Conservation (phyloP, 1,140 invertebrate genomes). For the Calosoma granatense region DNA sequence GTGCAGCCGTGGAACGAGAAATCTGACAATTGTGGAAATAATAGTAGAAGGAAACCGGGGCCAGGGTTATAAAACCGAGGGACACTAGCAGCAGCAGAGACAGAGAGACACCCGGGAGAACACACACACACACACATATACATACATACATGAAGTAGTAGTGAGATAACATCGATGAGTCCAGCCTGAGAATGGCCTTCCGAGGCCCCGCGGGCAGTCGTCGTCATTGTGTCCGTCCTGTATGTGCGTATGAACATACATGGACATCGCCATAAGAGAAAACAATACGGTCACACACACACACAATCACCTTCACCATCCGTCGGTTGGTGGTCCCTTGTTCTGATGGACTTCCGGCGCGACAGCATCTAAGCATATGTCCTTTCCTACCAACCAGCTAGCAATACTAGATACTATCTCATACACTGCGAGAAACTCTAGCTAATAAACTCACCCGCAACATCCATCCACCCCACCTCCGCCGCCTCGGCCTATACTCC, state of each 20-base stretch:
- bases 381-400: slow-evolving; percentile 26
- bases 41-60: slow-evolving; percentile 24
- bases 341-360: slow-evolving; percentile 28
- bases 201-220: slow-evolving; percentile 10
- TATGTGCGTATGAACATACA: slow-evolving; percentile 9
- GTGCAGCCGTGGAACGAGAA: slow-evolving; percentile 26
- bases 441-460: background rate
- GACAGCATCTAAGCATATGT: slow-evolving; percentile 24
- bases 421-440: background rate
- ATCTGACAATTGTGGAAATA: slow-evolving; percentile 32
- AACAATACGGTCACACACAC: slow-evolving; percentile 21
- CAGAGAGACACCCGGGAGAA: too few species aligned
- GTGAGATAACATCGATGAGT: slow-evolving; percentile 29
- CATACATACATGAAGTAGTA: too few species aligned
- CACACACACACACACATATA: too few species aligned
- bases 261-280: slow-evolving; percentile 24
- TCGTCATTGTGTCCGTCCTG: slow-evolving; percentile 10
- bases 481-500: background rate
- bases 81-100: slow-evolving; percentile 3
- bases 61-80: slow-evolving; percentile 24
- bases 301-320: slow-evolving; percentile 26
- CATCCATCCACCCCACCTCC: background rate
- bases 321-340: slow-evolving; percentile 17
- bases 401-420: slow-evolving; percentile 21
- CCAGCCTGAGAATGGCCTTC: slow-evolving; percentile 13